Conservation (phyloP, 2,113 vertebrate genomes). For the Anarhynchus alexandrinus region DNA sequence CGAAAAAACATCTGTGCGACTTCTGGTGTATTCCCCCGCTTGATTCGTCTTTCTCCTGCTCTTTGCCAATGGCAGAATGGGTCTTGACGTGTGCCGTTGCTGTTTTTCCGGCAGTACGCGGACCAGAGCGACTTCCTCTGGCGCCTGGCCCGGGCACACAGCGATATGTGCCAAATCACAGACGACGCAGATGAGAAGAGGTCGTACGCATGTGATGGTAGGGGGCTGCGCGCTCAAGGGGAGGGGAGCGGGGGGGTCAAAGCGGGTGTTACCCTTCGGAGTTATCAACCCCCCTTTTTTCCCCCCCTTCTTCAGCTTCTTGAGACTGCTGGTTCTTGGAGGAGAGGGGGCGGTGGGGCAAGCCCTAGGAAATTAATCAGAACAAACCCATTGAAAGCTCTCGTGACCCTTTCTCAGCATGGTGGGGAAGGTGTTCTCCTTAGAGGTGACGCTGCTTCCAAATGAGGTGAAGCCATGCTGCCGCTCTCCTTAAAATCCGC, state of each 20-base stretch:
- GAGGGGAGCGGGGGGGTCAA: accelerated
- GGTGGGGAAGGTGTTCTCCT: not conserved
- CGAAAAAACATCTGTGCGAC: accelerated
- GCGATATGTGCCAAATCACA: conserved; percentile 81
- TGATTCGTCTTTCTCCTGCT: accelerated
- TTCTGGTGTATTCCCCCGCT: accelerated
- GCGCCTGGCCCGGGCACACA: conserved; percentile 90
- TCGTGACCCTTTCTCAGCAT: accelerated
- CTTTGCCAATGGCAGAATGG: not conserved
- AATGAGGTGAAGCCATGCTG: not conserved
- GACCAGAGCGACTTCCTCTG: conserved; percentile 84
- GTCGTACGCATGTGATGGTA: conserved; percentile 70
- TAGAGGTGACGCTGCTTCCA: not conserved
- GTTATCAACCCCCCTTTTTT: not conserved
- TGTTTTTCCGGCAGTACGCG: conserved; percentile 73
- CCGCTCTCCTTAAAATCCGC: no score
- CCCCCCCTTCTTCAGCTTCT: not conserved
- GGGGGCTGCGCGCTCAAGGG: not conserved
- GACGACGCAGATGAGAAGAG: conserved; percentile 77
- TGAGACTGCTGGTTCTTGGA: not conserved
- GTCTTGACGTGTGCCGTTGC: accelerated
- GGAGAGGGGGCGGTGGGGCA: not conserved
- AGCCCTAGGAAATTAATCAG: not conserved
- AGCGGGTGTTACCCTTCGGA: accelerated
- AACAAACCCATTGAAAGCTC: not conserved